Evolutionary conservation across 2,888 invertebrate genomes (phyloP), one percentile per base, ranked within the genome.

Genomic region (Druceiella hillmani): DNA sequence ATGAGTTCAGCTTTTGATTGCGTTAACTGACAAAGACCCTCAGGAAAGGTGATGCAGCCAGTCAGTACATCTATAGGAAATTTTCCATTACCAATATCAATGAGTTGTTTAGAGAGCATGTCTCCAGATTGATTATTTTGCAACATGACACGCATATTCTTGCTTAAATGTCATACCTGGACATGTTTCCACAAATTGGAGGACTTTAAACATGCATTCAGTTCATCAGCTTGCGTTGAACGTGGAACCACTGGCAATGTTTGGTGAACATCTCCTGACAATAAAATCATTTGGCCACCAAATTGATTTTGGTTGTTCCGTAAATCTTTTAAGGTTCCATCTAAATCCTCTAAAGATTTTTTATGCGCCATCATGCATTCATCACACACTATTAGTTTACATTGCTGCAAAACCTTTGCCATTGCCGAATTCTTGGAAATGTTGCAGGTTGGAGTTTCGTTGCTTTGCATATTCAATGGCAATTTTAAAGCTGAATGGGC

Each of bases 181-280:
- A 44, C 48, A 35, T 51, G 25, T 39, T 34, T 28, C 53, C 52
- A 53, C 38, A 53, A 41, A 50, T 22, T 41, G 20, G 54, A 56
- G 16, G 51, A 46, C 43, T 55, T 57, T 34, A 55, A 35, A 43
- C 54, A 55, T 43, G 53, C 53, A 44, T 57, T 58, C 10, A 57
- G 35, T 51, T 56, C 55, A 45, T 58, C 54, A 15, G 54, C 55
- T 40, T 29, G 41, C 28, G 44, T 49, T 48, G 46, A 43, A 13
- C 53, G 47, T 45, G 55, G 51, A 43, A 57, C 52, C 15, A 55
- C 52, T 43, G 54, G 53, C 25, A 56, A 40, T 42, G 54, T 54
- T 50, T 56, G 56, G 6, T 52, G 46, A 44, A 58, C 56, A 56
- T 57, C 55, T 20, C 54, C 55, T 43, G 55, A 33, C 17, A 56